Conservation (phyloP, 2,113 vertebrate species). For the Gorsachius goisagi region DNA sequence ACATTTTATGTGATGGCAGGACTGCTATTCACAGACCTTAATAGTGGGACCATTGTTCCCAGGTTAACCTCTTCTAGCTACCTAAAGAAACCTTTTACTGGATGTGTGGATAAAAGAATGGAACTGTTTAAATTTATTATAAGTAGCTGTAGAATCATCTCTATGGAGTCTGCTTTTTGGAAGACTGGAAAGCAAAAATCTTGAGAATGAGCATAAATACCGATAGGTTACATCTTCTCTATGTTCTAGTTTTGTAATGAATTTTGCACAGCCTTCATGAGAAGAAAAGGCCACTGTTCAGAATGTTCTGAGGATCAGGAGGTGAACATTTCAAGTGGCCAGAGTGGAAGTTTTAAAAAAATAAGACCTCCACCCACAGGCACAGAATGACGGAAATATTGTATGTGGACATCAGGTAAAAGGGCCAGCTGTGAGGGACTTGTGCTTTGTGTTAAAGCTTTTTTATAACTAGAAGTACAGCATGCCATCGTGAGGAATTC, state of each 20-base stretch:
- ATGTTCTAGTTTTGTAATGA: background rate
- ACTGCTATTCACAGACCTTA: background rate
- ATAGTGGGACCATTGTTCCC: background rate
- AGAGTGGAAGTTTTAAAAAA: background rate
- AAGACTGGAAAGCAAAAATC: background rate
- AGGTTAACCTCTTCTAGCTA: background rate
- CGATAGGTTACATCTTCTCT: background rate
- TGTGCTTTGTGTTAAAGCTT: background rate
- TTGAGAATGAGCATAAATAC: background rate
- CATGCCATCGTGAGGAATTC: background rate
- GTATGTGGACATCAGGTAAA: background rate
- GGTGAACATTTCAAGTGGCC: background rate
- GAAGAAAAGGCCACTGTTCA: background rate
- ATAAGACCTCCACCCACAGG: background rate
- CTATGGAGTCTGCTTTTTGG: background rate
- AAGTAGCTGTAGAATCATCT: background rate
- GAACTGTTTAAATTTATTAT: background rate
- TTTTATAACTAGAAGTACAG: background rate
- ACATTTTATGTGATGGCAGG: background rate
- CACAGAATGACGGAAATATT: background rate
- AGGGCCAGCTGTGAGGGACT: background rate
- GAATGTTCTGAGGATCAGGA: background rate
- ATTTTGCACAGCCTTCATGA: background rate
- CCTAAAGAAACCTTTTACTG: background rate
- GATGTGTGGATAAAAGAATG: background rate